Base-by-base conservation (phyloP, 2,888 invertebrate species). In the Mesoligia furuncula region DNA sequence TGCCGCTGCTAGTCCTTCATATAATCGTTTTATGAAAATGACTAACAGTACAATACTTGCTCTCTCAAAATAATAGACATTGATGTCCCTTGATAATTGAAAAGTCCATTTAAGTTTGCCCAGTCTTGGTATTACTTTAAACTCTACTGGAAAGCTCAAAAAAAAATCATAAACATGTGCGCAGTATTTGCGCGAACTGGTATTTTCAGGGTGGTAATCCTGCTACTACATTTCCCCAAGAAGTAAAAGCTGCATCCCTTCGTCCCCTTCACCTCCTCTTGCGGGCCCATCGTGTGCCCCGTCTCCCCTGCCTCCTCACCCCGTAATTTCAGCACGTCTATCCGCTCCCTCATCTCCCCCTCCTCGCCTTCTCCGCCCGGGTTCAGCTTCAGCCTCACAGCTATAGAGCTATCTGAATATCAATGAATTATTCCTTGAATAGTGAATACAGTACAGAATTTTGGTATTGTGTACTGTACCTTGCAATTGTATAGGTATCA, bases 401-500 rank as follows among this genome's bases (percentile, higher is more conserved):
- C 17, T 31, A 42, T 17, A 20, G n/a, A 54, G 13, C 24, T 31
- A 45, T 24, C 24, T 62, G 24, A 75, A 75, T 62, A 76, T 62
- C 31, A 31, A 42, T 42, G 0, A n/a, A 20, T 62, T n/a, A 15
- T 75, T 62, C 24, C 17, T 17, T 17, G 17, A 36, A 20, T 64
- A 20, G 13, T 62, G 13, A 31, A 62, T 64, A 27, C n/a, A n/a
- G 4, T 36, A 15, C 5, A 20, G 6, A 62, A 42, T 31, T n/a
- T 39, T 9, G 9, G 39, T 39, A 39, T 39, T 39, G 1, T 8
- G 39, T 39, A 39, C 9, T 2, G 0, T 17, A 42, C n/a, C 11
- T 20, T 66, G 20, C 20, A 67, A 20, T 67, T 27, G 13, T 20
- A 27, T 48, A 45, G 7, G 20, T 45, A 20, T 27, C 13, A 67